Percentiles rank a stretch among this genome's conserved stretches.
These are phyloP conservation scores for Alca torda DNA, from an alignment of 2,797 vertebrate genomes.

Conservation along the genomic window DNA sequence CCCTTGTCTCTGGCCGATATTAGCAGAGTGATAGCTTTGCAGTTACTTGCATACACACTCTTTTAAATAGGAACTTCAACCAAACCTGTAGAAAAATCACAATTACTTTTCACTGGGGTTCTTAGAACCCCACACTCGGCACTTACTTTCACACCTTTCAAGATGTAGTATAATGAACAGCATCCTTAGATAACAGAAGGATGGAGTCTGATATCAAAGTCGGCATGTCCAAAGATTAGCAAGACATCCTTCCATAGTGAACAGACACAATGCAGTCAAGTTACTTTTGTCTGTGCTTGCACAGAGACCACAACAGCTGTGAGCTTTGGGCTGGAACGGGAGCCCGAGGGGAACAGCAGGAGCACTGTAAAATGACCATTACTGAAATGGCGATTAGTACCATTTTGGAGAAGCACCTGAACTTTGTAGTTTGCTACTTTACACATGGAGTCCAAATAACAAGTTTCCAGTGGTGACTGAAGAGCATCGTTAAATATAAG, in stretches of 20 bases:
- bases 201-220: background rate
- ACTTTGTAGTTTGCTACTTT: background rate
- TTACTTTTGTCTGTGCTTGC: background rate
- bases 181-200: background rate
- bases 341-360: background rate
- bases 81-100: background rate
- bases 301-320: background rate
- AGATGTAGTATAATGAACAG: background rate
- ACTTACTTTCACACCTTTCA: background rate
- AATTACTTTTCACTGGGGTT: background rate
- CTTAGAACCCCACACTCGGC: background rate
- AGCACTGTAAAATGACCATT: background rate
- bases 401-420: background rate
- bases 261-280: background rate
- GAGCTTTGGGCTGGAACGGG: background rate
- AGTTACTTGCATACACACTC: background rate
- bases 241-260: background rate
- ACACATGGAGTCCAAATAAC: background rate
- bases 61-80: background rate
- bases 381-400: background rate
- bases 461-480: background rate
- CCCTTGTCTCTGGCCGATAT: fast-evolving
- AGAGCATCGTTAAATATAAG: background rate
- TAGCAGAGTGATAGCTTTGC: background rate
- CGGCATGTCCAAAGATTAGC: background rate